Evolutionary conservation across 2,888 invertebrate genomes (phyloP).

Genomic region (Cephus sareptanus): DNA sequence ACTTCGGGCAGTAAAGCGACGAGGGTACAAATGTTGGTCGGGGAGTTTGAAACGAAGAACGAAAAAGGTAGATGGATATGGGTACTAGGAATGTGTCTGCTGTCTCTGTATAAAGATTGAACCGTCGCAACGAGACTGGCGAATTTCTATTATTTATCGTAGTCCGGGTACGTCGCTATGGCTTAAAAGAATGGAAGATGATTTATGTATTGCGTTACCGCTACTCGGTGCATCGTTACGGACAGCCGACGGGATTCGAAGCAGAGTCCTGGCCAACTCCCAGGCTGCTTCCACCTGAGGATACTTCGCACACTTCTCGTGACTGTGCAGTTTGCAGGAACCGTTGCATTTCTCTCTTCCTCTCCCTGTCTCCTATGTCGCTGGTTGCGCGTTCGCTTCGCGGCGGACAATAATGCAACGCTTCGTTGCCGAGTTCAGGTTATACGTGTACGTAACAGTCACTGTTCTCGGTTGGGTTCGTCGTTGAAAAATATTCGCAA

Average conservation of each 20-base stretch:
- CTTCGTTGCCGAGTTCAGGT: background rate
- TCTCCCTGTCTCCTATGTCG: too few species aligned
- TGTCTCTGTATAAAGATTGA: background rate
- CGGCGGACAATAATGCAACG: background rate
- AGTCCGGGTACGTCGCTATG: background rate
- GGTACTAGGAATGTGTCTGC: background rate
- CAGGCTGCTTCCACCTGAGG: background rate
- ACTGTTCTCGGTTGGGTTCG: background rate
- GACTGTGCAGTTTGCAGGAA: background rate
- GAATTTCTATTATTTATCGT: constrained; percentile 1
- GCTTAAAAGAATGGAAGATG: background rate
- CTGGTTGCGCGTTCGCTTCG: too few species aligned
- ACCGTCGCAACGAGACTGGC: background rate
- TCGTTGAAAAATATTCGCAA: constrained; percentile 1
- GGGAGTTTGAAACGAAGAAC: background rate
- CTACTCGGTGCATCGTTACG: background rate
- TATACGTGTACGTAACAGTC: background rate
- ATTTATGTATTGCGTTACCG: background rate
- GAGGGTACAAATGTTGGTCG: background rate
- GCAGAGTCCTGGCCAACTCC: background rate
- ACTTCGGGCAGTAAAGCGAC: background rate
- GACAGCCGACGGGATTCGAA: background rate
- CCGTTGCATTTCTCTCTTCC: background rate
- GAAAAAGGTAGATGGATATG: background rate
- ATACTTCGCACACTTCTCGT: background rate